Base-by-base conservation (phyloP, 2,113 vertebrate species). In the Silurus glanis region DNA sequence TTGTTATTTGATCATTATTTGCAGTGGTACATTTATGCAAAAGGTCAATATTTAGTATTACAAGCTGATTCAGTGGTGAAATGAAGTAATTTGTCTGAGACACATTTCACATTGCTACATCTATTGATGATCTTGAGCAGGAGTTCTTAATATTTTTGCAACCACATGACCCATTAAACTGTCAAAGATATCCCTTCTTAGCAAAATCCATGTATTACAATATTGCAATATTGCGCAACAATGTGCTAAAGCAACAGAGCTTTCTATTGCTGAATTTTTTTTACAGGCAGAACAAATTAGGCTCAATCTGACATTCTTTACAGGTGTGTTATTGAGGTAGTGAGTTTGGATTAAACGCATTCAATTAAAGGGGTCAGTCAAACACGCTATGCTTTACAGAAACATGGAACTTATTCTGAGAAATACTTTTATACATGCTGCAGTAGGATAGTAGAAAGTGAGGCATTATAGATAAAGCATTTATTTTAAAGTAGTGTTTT, bases 91-190 rank as follows among this genome's bases (percentile, higher is more conserved):
- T 28, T 72, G 58, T 45, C 6, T 62, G 59, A 80, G 64, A 45
- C 75, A 87, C 16, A 67, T 25, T 59, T 72, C 51, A 49, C 55
- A 81, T 56, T 64, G 49, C 62, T 56, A 61, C 56, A 84, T 76
- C 51, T 45, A n/a, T 21, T 56, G 9, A 16, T 7, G 9, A 7
- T 76, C 23, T 21, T 45, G 59, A 64, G 21, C 28, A 84, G 16
- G 23, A n/a, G 12, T 55, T 25, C 10, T 53, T 2, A 6, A 53
- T 53, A 53, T n/a, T 13, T 21, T 13, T 53, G 21, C 49, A 75
- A 17, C 47, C 72, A 53, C 9, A 6, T n/a, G 47, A 75, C 9
- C 1, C 10, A 1, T 53, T 51, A 51, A 51, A 21, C 49, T 75
- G 21, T 53, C 5, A 53, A 72, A 75, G 12, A 75, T 23, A 75